Evolutionary conservation across 2,113 vertebrate species (phyloP).

Genomic region (Tiliqua scincoides): DNA sequence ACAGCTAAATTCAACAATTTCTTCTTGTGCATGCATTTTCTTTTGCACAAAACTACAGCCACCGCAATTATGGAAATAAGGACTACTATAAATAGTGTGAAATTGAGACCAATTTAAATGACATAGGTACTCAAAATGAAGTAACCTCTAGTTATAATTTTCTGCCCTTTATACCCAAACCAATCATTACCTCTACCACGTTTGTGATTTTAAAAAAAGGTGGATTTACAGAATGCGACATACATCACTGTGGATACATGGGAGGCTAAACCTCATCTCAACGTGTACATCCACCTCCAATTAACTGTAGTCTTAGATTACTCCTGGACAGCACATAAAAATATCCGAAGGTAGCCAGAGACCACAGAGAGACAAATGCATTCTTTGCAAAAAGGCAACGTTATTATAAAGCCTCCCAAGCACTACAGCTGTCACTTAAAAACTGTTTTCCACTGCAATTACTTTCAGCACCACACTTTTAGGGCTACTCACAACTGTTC

Average conservation of each 20-base stretch:
- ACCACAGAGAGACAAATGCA: not conserved
- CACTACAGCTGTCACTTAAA: not conserved
- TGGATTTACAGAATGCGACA: slow-evolving; percentile 24
- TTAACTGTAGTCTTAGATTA: not conserved
- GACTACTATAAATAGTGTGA: slow-evolving; percentile 64
- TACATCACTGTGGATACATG: not conserved
- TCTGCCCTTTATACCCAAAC: slow-evolving; percentile 30
- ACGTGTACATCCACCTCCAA: not conserved
- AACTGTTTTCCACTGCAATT: not conserved
- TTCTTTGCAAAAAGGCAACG: not conserved
- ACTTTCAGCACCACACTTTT: not conserved
- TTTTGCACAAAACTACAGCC: slow-evolving; percentile 55
- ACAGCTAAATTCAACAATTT: slow-evolving; percentile 39
- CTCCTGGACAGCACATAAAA: slow-evolving; percentile 12
- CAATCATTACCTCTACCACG: slow-evolving; percentile 28
- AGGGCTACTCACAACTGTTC: too few relatives aligned
- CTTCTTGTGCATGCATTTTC: not conserved
- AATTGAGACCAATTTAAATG: slow-evolving; percentile 56
- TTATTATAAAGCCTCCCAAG: not conserved
- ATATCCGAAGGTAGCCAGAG: not conserved
- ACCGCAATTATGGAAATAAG: slow-evolving; percentile 45
- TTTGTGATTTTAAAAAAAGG: slow-evolving; percentile 23
- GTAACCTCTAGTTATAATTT: slow-evolving; percentile 32
- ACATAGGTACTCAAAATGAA: slow-evolving; percentile 32
- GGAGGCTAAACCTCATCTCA: not conserved